Percentiles rank a stretch among this genome's conserved stretches.
Conservation (phyloP, 1,140 invertebrate species). For the Lutraria rhynchaena region DNA sequence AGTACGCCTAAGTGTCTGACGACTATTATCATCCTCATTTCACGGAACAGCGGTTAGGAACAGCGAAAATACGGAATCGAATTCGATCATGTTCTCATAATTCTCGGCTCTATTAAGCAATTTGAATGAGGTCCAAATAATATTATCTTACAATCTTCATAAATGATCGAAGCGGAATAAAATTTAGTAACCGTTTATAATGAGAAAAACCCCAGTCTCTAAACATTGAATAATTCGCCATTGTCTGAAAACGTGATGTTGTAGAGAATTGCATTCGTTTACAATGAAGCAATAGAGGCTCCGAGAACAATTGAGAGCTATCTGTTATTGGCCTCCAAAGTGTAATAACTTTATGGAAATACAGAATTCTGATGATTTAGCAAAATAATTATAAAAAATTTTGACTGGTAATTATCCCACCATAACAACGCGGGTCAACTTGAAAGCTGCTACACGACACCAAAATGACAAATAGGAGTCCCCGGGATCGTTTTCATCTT, state of each 20-base stretch:
- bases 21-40: too few species aligned
- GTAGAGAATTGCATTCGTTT: slow-evolving; percentile 16
- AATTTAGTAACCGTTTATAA: slow-evolving; percentile 6
- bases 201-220: slow-evolving; percentile 2
- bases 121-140: slow-evolving; percentile 18
- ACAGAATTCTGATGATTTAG: slow-evolving; percentile 23
- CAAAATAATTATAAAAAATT: slow-evolving; percentile 14
- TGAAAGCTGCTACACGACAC: too few species aligned
- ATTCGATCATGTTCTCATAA: slow-evolving; percentile 4
- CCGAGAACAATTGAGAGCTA: background rate
- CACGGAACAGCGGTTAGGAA: too few species aligned
- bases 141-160: slow-evolving; percentile 14
- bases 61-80: background rate
- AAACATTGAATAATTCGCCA: too few species aligned
- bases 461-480: too few species aligned
- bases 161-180: slow-evolving; percentile 13
- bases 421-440: too few species aligned
- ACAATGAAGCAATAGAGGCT: too few species aligned
- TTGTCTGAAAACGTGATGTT: background rate
- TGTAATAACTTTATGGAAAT: slow-evolving; percentile 6
- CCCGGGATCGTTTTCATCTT: too few species aligned
- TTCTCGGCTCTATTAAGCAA: background rate
- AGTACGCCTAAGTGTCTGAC: too few species aligned
- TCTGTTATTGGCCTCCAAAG: background rate
- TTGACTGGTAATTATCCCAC: too few species aligned